Evolutionary conservation across 1,140 invertebrate species (phyloP).

Genomic region (Caenorhabditis latens): DNA sequence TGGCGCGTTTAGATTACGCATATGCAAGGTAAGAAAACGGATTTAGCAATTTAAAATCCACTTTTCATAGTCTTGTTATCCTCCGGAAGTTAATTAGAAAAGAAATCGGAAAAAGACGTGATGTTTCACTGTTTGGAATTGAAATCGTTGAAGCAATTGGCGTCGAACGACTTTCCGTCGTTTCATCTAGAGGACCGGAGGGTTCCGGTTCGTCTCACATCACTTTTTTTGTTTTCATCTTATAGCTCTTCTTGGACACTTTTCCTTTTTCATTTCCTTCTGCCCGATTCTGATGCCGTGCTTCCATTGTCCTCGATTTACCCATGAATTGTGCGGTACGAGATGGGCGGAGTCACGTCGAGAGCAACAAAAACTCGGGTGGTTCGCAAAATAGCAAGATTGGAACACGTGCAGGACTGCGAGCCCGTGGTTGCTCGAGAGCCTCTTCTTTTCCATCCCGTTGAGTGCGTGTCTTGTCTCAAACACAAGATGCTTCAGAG

Average conservation of each 20-base stretch:
- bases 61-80: constrained; percentile 10
- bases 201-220: constrained; percentile 53
- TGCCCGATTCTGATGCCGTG: not conserved
- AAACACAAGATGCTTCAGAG: constrained; percentile 54
- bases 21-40: constrained; percentile 40
- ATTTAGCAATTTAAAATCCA: constrained; percentile 30
- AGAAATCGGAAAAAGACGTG: constrained; percentile 1
- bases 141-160: constrained; percentile 45
- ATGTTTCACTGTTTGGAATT: constrained; percentile 47
- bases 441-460: constrained; percentile 25
- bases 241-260: not conserved
- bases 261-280: not conserved
- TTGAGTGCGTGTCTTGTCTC: constrained; percentile 33
- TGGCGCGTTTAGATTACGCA: constrained; percentile 53
- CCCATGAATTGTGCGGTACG: not conserved
- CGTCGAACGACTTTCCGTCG: constrained; percentile 36
- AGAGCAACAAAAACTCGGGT: constrained; percentile 49
- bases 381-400: constrained; percentile 34
- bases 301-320: not conserved
- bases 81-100: constrained; percentile 54
- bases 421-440: constrained; percentile 38
- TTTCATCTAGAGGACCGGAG: constrained; percentile 3
- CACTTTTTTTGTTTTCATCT: constrained; percentile 34
- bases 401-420: constrained; percentile 48
- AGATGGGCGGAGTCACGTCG: not conserved